phyloP scores from a whole-genome alignment of 1,140 invertebrate genomes.

The Drosophila oshimai region DNA sequence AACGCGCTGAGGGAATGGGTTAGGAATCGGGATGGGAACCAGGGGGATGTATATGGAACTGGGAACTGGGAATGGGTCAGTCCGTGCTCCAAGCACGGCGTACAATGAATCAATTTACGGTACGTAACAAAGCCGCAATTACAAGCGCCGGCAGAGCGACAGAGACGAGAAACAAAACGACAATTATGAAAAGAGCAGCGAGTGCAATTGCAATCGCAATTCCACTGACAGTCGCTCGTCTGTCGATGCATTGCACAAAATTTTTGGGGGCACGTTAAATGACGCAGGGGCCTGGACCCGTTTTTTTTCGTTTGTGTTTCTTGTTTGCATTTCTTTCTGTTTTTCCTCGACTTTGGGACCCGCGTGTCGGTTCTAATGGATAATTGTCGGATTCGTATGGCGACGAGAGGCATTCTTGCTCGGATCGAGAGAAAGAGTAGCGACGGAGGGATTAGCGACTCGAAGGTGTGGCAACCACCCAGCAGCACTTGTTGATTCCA shows the following conservation, averaged over 20 bases:
- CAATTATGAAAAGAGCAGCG: conserved; percentile 70
- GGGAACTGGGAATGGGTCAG: conserved; percentile 16
- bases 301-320: not conserved
- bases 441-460: conserved; percentile 20
- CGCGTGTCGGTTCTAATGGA: conserved; percentile 77
- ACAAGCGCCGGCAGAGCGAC: conserved; percentile 40
- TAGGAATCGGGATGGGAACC: not conserved
- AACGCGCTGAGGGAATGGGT: conserved; percentile 4
- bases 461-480: not conserved
- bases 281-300: conserved; percentile 38
- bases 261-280: conserved; percentile 62
- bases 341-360: conserved; percentile 21
- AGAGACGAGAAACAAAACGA: conserved; percentile 56
- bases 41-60: too few relatives aligned
- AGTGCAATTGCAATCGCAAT: conserved; percentile 74
- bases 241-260: conserved; percentile 33
- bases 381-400: conserved; percentile 72
- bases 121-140: conserved; percentile 79
- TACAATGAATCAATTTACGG: conserved; percentile 80
- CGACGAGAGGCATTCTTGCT: conserved; percentile 19
- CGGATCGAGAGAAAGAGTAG: conserved; percentile 17
- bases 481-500: conserved; percentile 24
- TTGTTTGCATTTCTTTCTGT: conserved; percentile 18
- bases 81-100: conserved; percentile 49
- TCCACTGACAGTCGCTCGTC: conserved; percentile 32